phyloP scores from a whole-genome alignment of 2,797 vertebrate genomes.

The Protonibea diacanthus region DNA sequence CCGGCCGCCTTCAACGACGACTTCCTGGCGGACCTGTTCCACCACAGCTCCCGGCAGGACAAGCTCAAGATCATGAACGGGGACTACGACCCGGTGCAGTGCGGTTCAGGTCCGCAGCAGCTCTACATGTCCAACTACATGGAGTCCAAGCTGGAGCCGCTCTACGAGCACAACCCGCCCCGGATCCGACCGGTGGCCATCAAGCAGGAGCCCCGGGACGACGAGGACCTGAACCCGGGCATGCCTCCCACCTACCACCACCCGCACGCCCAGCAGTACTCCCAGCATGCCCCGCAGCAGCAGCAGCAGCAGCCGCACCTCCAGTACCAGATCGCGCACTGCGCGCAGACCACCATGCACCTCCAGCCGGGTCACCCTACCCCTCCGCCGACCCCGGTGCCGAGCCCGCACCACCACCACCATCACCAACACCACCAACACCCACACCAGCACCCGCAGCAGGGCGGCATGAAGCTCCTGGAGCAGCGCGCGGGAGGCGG shows the following conservation, averaged over 20 bases:
- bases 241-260: slow-evolving; percentile 85
- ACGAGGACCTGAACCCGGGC: slow-evolving; percentile 88
- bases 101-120: slow-evolving; percentile 76
- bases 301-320: slow-evolving; percentile 91
- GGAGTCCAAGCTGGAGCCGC: slow-evolving; percentile 91
- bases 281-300: slow-evolving; percentile 63
- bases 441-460: slow-evolving; percentile 53
- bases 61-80: slow-evolving; percentile 85
- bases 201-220: slow-evolving; percentile 94
- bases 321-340: slow-evolving; percentile 96
- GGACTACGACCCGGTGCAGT: slow-evolving; percentile 86
- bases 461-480: slow-evolving; percentile 85
- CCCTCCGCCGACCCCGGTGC: slow-evolving; percentile 95
- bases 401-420: slow-evolving; percentile 90
- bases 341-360: slow-evolving; percentile 97
- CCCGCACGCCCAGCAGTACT: slow-evolving; percentile 69
- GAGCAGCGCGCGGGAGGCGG: slow-evolving; percentile 71
- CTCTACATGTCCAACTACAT: slow-evolving; percentile 86
- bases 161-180: slow-evolving; percentile 88
- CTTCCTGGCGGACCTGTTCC: slow-evolving; percentile 97
- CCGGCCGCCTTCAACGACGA: slow-evolving; percentile 98
- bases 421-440: slow-evolving; percentile 44
- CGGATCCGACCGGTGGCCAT: slow-evolving; percentile 92
- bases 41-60: slow-evolving; percentile 93
- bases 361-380: slow-evolving; percentile 96